Evolutionary conservation across 1,140 invertebrate species (phyloP).

Genomic region (Phthorimaea operculella): DNA sequence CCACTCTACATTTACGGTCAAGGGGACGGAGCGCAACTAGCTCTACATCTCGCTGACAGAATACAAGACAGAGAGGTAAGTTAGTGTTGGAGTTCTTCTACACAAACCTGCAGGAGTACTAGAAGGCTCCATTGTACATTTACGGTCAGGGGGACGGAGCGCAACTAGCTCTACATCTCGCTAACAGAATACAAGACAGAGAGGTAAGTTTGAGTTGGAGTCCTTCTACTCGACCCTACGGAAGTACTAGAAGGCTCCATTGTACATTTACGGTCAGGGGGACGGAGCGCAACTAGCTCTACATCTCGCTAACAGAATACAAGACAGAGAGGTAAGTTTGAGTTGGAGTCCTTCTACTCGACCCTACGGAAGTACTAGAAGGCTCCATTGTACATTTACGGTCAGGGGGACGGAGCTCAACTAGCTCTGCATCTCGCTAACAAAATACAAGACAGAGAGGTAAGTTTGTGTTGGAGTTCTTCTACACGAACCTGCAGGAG

Average conservation of each 20-base stretch:
- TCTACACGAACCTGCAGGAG: too few relatives aligned
- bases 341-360: conserved; percentile 68
- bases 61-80: too few relatives aligned
- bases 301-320: too few relatives aligned
- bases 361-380: conserved; percentile 64
- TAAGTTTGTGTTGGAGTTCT: too few relatives aligned
- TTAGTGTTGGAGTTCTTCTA: conserved; percentile 68
- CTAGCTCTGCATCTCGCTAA: conserved; percentile 73
- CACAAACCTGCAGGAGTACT: conserved; percentile 61
- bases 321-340: too few relatives aligned
- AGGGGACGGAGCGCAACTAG: conserved; percentile 78
- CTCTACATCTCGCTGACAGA: conserved; percentile 71
- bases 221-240: conserved; percentile 65
- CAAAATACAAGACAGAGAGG: too few relatives aligned
- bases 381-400: conserved; percentile 74
- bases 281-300: conserved; percentile 78
- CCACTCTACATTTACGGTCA: conserved; percentile 77
- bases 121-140: conserved; percentile 72
- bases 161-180: conserved; percentile 74
- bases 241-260: conserved; percentile 68
- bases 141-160: conserved; percentile 78
- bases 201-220: conserved; percentile 60
- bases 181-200: too few relatives aligned
- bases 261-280: conserved; percentile 77
- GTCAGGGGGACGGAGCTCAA: conserved; percentile 77